A percentile compares a stretch with the other conserved stretches of the same genome.
Conservation (phyloP, 92 coral and sea anemone species). For the Ricordea florida region DNA sequence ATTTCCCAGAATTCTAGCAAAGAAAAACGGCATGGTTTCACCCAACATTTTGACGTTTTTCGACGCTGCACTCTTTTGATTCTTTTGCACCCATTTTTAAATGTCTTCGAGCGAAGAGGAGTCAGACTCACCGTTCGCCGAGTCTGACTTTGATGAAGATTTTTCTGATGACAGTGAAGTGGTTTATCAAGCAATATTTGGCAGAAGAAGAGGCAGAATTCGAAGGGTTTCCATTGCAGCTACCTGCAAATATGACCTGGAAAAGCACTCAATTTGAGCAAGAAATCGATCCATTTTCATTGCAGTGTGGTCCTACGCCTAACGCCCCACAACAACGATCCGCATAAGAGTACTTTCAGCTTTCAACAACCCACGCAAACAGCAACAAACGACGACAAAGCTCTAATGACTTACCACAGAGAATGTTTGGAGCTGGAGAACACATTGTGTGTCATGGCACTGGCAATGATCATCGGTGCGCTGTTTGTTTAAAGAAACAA, state of each 20-base stretch:
- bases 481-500: slow-evolving; percentile 43
- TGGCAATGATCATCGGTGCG: slow-evolving; percentile 47
- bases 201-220: too few species aligned
- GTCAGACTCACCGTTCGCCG: too few species aligned
- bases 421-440: slow-evolving; percentile 31
- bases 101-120: slow-evolving; percentile 6
- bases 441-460: slow-evolving; percentile 42
- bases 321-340: too few species aligned
- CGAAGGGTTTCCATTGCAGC: too few species aligned
- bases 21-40: slow-evolving; percentile 9
- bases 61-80: neutral
- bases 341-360: too few species aligned
- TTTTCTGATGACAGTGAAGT: too few species aligned
- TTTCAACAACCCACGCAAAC: slow-evolving; percentile 32
- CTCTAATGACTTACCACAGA: slow-evolving; percentile 26
- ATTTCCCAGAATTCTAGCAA: slow-evolving; percentile 2
- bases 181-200: too few species aligned
- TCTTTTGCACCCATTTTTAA: slow-evolving; percentile 6
- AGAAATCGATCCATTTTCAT: too few species aligned
- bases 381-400: slow-evolving; percentile 26
- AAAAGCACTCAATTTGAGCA: too few species aligned
- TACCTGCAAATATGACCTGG: too few species aligned
- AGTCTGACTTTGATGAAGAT: too few species aligned
- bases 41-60: slow-evolving; percentile 1
- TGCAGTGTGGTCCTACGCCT: too few species aligned